These are phyloP conservation scores for Mionectes macconnelli DNA, from an alignment of 2,113 vertebrate genomes.

Conservation along the genomic window DNA sequence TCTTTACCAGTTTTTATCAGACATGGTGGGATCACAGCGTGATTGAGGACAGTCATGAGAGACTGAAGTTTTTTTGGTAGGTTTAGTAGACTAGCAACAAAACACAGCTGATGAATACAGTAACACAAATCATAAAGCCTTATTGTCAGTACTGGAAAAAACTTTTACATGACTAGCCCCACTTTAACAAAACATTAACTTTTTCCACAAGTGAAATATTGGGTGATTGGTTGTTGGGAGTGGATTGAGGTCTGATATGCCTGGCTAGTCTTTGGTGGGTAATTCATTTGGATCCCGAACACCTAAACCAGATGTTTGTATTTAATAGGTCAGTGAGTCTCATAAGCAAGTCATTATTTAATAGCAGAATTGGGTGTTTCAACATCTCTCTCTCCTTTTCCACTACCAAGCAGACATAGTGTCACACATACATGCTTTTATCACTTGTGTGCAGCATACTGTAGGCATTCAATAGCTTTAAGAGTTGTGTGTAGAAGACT, in stretches of 20 bases:
- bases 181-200: conserved; percentile 33
- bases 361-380: conserved; percentile 57
- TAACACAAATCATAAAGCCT: conserved; percentile 25
- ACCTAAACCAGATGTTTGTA: conserved; percentile 65
- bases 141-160: conserved; percentile 41
- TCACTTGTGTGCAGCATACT: conserved; percentile 47
- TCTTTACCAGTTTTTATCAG: not conserved
- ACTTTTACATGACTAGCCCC: not conserved
- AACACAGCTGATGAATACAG: not conserved
- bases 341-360: conserved; percentile 69
- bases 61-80: not conserved
- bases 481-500: conserved; percentile 23
- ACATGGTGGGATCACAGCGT: not conserved
- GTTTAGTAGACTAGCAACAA: not conserved
- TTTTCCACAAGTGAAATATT: conserved; percentile 50
- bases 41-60: not conserved
- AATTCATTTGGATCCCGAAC: conserved; percentile 62
- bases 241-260: conserved; percentile 18
- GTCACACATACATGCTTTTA: conserved; percentile 64
- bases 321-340: conserved; percentile 64
- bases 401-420: conserved; percentile 60
- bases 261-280: conserved; percentile 49
- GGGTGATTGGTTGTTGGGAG: conserved; percentile 35
- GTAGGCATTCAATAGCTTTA: conserved; percentile 47
- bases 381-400: conserved; percentile 46